phyloP scores from a whole-genome alignment of 2,113 vertebrate species.

The Hippolais icterina region DNA sequence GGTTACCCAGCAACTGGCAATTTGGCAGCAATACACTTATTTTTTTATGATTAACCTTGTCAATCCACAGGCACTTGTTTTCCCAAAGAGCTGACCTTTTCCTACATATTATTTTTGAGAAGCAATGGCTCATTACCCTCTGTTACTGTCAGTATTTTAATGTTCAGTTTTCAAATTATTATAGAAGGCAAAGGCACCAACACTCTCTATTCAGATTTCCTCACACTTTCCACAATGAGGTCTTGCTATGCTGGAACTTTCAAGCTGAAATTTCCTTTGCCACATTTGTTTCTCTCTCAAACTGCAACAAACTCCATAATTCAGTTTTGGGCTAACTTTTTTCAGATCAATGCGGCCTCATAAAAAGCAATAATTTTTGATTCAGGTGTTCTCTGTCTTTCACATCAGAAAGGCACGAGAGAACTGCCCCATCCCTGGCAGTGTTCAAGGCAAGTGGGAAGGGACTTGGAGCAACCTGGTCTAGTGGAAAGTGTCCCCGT shows the following conservation, averaged over 20 bases:
- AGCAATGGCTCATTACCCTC: neutral
- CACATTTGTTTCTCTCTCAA: neutral
- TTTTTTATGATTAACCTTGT: slow-evolving; percentile 14
- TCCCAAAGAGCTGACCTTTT: neutral
- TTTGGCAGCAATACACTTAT: neutral
- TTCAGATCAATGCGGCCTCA: neutral
- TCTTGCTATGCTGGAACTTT: neutral
- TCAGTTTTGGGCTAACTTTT: neutral
- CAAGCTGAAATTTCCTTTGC: neutral
- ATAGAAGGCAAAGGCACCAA: neutral
- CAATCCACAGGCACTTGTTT: neutral
- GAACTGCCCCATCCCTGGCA: neutral
- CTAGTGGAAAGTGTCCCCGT: neutral
- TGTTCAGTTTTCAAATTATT: neutral
- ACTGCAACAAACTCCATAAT: neutral
- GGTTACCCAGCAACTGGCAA: neutral
- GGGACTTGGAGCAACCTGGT: neutral
- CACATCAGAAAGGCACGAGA: neutral
- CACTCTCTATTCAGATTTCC: neutral
- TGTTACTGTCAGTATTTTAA: neutral
- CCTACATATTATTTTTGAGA: neutral
- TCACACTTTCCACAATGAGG: neutral
- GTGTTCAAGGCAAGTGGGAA: neutral
- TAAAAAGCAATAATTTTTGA: neutral
- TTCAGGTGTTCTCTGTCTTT: neutral